These are phyloP conservation scores for Fukomys damarensis DNA, from an alignment of 2,113 vertebrate genomes.

Conservation along the genomic window DNA sequence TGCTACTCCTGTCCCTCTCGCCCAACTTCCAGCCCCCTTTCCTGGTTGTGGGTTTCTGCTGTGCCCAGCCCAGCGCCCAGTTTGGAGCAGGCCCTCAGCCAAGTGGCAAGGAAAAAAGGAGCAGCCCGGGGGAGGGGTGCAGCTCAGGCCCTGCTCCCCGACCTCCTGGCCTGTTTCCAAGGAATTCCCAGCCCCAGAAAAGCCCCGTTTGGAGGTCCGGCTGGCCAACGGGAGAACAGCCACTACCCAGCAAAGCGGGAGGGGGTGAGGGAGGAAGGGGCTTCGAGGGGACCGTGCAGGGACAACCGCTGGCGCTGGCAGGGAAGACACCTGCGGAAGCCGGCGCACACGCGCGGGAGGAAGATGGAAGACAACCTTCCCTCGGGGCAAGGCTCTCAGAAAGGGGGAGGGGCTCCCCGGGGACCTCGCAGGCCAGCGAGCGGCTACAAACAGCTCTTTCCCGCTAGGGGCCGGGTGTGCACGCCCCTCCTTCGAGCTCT, in stretches of 20 bases:
- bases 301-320: too few species aligned
- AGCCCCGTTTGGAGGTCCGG: background rate
- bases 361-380: background rate
- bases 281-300: background rate
- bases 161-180: background rate
- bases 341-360: background rate
- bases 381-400: background rate
- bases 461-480: background rate
- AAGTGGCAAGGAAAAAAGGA: background rate
- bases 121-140: background rate
- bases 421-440: background rate
- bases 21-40: background rate
- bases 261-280: background rate
- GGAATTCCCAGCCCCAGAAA: conserved; percentile 25
- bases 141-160: background rate
- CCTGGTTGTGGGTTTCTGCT: background rate
- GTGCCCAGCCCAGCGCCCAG: background rate
- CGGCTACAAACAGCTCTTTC: background rate
- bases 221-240: background rate
- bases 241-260: background rate
- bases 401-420: background rate
- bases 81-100: background rate
- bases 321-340: background rate
- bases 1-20: background rate
- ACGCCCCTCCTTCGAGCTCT: background rate